Conservation (phyloP, 2,113 vertebrate species). For the Mustelus asterias region DNA sequence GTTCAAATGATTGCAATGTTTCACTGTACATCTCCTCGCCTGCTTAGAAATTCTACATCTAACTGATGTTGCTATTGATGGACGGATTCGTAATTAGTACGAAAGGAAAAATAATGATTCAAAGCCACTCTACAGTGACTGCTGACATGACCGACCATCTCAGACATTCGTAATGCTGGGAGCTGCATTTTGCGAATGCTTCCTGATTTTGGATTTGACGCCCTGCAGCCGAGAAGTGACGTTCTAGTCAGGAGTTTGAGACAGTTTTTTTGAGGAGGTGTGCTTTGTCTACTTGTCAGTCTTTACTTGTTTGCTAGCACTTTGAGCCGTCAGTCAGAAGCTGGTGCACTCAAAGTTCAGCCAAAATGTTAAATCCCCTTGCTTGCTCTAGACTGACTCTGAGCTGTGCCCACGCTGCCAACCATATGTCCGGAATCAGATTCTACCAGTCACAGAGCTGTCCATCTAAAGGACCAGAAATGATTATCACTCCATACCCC, state of each 20-base stretch:
- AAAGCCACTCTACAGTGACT: neutral
- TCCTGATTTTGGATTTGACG: neutral
- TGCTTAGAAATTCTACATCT: neutral
- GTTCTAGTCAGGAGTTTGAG: neutral
- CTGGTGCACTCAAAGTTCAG: neutral
- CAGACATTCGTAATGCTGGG: neutral
- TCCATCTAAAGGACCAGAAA: neutral
- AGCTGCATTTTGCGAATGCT: neutral
- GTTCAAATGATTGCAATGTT: neutral
- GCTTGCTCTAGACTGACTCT: neutral
- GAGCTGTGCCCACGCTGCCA: neutral
- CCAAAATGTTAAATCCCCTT: neutral
- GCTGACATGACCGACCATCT: neutral
- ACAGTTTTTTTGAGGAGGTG: neutral
- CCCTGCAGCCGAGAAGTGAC: neutral
- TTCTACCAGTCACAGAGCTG: neutral
- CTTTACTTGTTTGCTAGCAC: neutral
- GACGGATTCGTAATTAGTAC: neutral
- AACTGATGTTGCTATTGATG: neutral
- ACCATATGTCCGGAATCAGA: neutral
- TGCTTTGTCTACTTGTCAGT: neutral
- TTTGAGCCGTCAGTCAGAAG: neutral
- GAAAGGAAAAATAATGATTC: conserved; percentile 17
- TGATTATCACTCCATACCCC: neutral
- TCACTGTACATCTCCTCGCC: neutral